These are phyloP conservation scores for Podarcis lilfordi DNA, from an alignment of 2,797 vertebrate genomes.

Conservation along the genomic window DNA sequence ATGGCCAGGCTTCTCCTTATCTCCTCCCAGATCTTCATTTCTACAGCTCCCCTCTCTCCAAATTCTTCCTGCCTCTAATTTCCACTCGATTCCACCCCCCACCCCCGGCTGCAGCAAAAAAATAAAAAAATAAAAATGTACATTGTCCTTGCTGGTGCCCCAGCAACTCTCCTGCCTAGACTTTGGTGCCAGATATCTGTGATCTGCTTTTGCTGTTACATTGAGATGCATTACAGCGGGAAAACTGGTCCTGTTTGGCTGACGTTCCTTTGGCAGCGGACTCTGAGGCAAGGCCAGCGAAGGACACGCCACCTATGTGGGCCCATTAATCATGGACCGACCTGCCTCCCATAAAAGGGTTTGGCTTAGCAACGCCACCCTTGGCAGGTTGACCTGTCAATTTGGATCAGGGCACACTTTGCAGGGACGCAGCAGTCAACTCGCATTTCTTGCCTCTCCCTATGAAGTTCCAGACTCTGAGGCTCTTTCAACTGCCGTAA, in stretches of 20 bases:
- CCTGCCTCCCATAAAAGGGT: not conserved
- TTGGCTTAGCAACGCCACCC: not conserved
- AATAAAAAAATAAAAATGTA: not conserved
- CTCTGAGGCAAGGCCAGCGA: fast-evolving
- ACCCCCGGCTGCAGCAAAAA: not conserved
- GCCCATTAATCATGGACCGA: constrained; percentile 17
- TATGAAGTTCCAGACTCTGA: too few relatives aligned
- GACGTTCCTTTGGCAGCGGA: not conserved
- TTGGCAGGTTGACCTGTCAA: not conserved
- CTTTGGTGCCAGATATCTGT: not conserved
- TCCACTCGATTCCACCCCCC: not conserved
- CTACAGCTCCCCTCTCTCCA: too few relatives aligned
- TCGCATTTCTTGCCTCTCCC: too few relatives aligned
- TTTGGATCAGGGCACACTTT: not conserved
- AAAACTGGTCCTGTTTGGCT: constrained; percentile 36
- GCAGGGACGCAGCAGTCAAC: not conserved
- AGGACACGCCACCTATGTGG: not conserved
- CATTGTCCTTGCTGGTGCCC: too few relatives aligned
- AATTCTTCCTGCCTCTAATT: not conserved
- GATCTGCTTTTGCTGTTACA: constrained; percentile 10
- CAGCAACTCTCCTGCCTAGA: not conserved
- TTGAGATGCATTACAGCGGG: constrained; percentile 37
- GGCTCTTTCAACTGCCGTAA: too few relatives aligned
- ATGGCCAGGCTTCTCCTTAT: not conserved
- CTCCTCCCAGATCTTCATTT: not conserved